phyloP scores from a whole-genome alignment of 2,797 vertebrate genomes.

The Thripadectes ignobilis region DNA sequence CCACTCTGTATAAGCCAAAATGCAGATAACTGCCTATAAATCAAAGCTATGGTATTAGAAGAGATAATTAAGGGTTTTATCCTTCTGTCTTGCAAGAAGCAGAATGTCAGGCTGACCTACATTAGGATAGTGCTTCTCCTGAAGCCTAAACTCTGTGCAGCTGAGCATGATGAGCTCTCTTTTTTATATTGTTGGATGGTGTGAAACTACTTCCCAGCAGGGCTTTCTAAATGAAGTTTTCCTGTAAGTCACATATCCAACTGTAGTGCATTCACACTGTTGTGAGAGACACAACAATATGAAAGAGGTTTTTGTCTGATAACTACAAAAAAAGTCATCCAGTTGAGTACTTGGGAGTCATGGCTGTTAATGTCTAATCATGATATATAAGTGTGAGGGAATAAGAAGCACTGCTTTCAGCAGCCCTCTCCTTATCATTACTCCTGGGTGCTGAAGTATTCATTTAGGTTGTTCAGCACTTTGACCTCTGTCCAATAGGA shows the following conservation, averaged over 20 bases:
- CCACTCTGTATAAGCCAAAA: neutral
- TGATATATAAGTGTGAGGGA: neutral
- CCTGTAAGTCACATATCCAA: neutral
- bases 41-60: neutral
- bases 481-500: neutral
- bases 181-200: neutral
- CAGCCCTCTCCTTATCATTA: neutral
- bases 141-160: neutral
- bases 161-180: neutral
- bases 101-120: neutral
- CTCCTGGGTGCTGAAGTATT: neutral
- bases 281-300: neutral
- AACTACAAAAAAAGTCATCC: neutral
- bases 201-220: neutral
- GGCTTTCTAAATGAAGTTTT: neutral
- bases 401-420: neutral
- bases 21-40: neutral
- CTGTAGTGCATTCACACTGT: neutral
- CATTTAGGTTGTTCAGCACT: neutral
- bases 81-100: neutral
- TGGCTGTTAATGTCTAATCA: neutral
- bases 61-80: neutral
- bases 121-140: neutral
- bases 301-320: neutral
- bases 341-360: neutral